These are phyloP conservation scores for Gymnopithys bicolor DNA, from an alignment of 2,797 vertebrate genomes.

Conservation along the genomic window DNA sequence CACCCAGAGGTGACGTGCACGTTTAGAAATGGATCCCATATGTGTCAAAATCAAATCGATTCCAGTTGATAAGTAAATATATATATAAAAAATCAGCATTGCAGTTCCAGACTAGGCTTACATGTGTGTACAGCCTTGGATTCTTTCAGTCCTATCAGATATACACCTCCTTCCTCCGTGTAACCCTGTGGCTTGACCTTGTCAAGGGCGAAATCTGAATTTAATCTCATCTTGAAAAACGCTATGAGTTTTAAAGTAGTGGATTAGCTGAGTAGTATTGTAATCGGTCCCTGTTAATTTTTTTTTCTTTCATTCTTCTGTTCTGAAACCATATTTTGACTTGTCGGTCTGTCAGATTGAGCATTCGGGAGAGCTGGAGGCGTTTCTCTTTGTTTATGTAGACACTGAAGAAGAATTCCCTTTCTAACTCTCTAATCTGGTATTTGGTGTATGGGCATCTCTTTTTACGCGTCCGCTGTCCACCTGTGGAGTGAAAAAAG, in stretches of 20 bases:
- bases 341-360: slow-evolving; percentile 97
- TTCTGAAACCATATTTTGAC: slow-evolving; percentile 99
- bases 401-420: slow-evolving; percentile 99
- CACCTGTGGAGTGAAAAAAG: slow-evolving; percentile 84
- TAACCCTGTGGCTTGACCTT: slow-evolving; percentile 79
- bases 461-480: slow-evolving; percentile 95
- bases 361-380: slow-evolving; percentile 95
- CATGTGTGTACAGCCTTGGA: slow-evolving; percentile 39
- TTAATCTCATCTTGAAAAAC: slow-evolving; percentile 68
- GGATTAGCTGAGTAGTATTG: slow-evolving; percentile 97
- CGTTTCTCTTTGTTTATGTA: slow-evolving; percentile 99
- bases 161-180: slow-evolving; percentile 65
- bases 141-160: slow-evolving; percentile 56
- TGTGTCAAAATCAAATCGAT: slow-evolving; percentile 66
- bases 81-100: not conserved
- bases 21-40: slow-evolving; percentile 54
- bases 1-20: slow-evolving; percentile 27
- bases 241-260: slow-evolving; percentile 86
- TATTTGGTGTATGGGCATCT: slow-evolving; percentile 97
- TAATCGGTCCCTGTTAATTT: slow-evolving; percentile 98
- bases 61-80: slow-evolving; percentile 68
- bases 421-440: slow-evolving; percentile 97
- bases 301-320: slow-evolving; percentile 99
- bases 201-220: slow-evolving; percentile 79
- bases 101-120: slow-evolving; percentile 43